Evolutionary conservation across 1,140 invertebrate species (phyloP).

Genomic region (Drosophila truncata): DNA sequence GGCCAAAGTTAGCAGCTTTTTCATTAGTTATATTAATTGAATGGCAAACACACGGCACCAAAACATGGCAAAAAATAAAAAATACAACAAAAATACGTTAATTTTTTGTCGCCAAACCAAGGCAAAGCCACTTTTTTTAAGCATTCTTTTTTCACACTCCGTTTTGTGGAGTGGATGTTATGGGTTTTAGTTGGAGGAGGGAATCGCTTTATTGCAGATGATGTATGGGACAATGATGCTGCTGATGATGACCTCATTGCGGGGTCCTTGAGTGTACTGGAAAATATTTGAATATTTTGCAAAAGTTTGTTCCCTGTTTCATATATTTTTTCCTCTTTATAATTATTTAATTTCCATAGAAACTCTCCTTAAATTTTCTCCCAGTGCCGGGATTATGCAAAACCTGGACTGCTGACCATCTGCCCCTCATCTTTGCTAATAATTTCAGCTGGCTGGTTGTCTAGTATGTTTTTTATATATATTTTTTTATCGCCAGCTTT

Average conservation of each 20-base stretch:
- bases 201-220: constrained; percentile 45
- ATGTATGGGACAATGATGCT: constrained; percentile 28
- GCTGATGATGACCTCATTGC: constrained; percentile 41
- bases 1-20: constrained; percentile 70
- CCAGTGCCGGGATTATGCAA: constrained; percentile 28
- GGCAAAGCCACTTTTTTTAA: constrained; percentile 36
- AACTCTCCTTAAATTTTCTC: neutral
- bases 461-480: constrained; percentile 40
- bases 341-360: too few species aligned
- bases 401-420: constrained; percentile 42
- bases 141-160: constrained; percentile 18
- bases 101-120: constrained; percentile 48
- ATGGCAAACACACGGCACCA: constrained; percentile 52
- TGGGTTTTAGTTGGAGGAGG: constrained; percentile 26
- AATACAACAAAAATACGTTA: constrained; percentile 8
- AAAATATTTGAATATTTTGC: constrained; percentile 3
- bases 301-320: neutral
- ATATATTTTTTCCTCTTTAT: too few species aligned
- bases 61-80: neutral
- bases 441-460: constrained; percentile 70
- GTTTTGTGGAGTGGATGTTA: constrained; percentile 28
- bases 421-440: constrained; percentile 73
- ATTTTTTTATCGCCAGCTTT: constrained; percentile 33
- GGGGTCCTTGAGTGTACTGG: neutral
- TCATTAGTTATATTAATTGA: constrained; percentile 81